Evolutionary conservation across 2,888 invertebrate species (phyloP), one percentile per base, ranked within the genome.

Genomic region (Callinectes sapidus): DNA sequence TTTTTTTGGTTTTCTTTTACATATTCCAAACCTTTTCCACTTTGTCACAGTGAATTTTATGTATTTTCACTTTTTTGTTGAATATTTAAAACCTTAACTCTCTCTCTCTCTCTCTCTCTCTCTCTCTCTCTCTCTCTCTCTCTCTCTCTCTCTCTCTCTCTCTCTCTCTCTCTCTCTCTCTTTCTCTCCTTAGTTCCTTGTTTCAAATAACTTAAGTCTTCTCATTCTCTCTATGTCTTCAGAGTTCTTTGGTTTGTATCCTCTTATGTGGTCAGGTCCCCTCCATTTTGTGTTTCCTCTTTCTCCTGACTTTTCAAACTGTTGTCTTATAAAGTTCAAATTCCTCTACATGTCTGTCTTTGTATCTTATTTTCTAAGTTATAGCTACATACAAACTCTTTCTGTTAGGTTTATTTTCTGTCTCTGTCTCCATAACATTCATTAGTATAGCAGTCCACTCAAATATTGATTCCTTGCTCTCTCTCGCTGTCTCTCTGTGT

Each of bases 161-260:
- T 18, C 18, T 61, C 18, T 61, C 61, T 61, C 61, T 61, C 71
- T 77, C 71, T 77, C 71, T 77, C 42, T 87, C 87, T 87, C 39
- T 87, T 42, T 87, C n/a, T 48, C 87, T 87, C 87, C 39, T 5
- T 48, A 14, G n/a, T n/a, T n/a, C n/a, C n/a, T n/a, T n/a, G n/a
- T 42, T 42, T 42, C 6, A 42, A 42, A 42, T 42, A 3, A 6
- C 42, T 42, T 6, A 42, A 42, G 42, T 42, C 6, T 6, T 6
- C 42, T 6, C 6, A 2, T 6, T 42, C 42, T 42, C 42, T 42
- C 6, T 42, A 6, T 6, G 6, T 42, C 42, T 42, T 42, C 42
- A 42, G 2, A 42, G 42, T 42, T 42, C 42, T 3, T 42, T 42
- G 6, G 42, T 42, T 42, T 42, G 6, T 42, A 42, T 6, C 6